Evolutionary conservation across 2,888 invertebrate genomes (phyloP), one percentile per base, ranked within the genome.

Genomic region (Troglohyphantes excavatus): DNA sequence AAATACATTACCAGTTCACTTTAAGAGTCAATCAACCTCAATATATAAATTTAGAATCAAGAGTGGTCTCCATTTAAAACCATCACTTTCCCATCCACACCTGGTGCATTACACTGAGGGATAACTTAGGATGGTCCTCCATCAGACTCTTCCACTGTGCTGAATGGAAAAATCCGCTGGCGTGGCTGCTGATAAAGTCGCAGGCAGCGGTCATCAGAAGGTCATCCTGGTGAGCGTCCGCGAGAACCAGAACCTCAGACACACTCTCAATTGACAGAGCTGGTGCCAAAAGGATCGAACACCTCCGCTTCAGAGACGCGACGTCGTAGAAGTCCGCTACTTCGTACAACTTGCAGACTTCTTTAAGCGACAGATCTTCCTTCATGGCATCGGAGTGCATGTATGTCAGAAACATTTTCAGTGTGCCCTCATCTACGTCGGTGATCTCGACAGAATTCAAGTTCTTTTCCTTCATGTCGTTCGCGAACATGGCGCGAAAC

Each of bases 291-390:
- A 59, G 19, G 3, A 3, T 17, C 2, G 59, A 1, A 19, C 75
- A 76, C 29, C 27, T 23, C 26, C 13, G 26, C 19, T 29, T 21
- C 5, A 76, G 11, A 3, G 27, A 3, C 2, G 19, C 0, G 17
- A 76, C 29, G 27, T 53, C 19, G 61, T 76, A 76, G 29, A 61
- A 61, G 33, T 76, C 75, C 9, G 75, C n/a, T 7, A 27, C 75
- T 11, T 27, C 9, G 29, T 76, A 76, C 75, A 76, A n/a, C 29
- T 76, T 61, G 19, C 59, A n/a, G 11, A 29, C 33, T 5, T 19
- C 26, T n/a, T 76, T 61, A n/a, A 17, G 9, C 17, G 53, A 59
- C 23, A 27, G 6, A 17, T 59, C 11, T n/a, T 61, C 33, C 1
- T n/a, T 19, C 17, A 59, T 2, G 9, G 9, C n/a, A 19, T 29